These are phyloP conservation scores for Hassar affinis DNA, from an alignment of 2,113 vertebrate species.

Conservation along the genomic window DNA sequence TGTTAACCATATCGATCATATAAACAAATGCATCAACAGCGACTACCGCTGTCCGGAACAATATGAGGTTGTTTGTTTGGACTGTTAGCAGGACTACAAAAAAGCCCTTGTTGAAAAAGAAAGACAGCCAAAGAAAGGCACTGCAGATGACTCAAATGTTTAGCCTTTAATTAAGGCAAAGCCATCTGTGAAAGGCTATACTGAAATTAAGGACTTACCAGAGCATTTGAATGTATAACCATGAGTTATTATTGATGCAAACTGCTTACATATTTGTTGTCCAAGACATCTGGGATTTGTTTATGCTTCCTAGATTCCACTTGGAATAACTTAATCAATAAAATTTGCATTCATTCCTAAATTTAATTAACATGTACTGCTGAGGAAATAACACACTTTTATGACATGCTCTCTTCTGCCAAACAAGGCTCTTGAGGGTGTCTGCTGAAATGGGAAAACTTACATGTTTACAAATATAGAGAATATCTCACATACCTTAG, in stretches of 20 bases:
- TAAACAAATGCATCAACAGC: slow-evolving; percentile 51
- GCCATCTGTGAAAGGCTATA: slow-evolving; percentile 42
- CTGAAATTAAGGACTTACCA: slow-evolving; percentile 42
- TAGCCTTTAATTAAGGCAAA: slow-evolving; percentile 46
- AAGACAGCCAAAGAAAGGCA: slow-evolving; percentile 32
- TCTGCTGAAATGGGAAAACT: slow-evolving; percentile 29
- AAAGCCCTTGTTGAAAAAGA: slow-evolving; percentile 41
- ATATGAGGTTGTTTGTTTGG: slow-evolving; percentile 50
- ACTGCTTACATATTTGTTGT: slow-evolving; percentile 51
- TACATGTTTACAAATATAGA: slow-evolving; percentile 39
- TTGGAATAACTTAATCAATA: slow-evolving; percentile 45
- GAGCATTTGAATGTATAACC: slow-evolving; percentile 41
- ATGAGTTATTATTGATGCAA: slow-evolving; percentile 36
- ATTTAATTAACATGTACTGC: slow-evolving; percentile 22
- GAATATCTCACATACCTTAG: slow-evolving; percentile 43
- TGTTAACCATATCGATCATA: slow-evolving; percentile 64
- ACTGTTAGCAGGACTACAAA: slow-evolving; percentile 44
- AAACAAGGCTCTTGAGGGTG: slow-evolving; percentile 40
- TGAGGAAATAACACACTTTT: slow-evolving; percentile 15
- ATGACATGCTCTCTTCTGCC: slow-evolving; percentile 25
- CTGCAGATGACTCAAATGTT: slow-evolving; percentile 44
- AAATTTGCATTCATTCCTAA: slow-evolving; percentile 43
- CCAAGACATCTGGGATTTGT: slow-evolving; percentile 49
- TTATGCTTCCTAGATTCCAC: slow-evolving; percentile 39
- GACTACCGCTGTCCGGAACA: slow-evolving; percentile 35